Evolutionary conservation across 2,888 invertebrate genomes (phyloP), one percentile per base, ranked within the genome.

Genomic region (Aphodius sticticus): DNA sequence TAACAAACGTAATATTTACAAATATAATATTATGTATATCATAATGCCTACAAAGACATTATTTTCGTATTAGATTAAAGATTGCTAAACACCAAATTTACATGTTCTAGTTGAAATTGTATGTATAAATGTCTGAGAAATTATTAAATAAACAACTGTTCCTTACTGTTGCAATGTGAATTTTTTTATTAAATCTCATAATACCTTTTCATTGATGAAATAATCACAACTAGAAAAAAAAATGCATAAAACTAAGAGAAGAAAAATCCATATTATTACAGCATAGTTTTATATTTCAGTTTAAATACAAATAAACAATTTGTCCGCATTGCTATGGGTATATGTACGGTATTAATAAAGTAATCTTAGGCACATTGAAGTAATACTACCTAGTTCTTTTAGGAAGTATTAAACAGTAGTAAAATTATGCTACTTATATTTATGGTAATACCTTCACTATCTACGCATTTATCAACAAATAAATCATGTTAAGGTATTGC

Each of bases 341-440:
- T 71, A 78, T 78, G 70, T 72, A 79, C 76, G 74, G 78, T 80
- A 77, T 79, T 74, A 79, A 78, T 77, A 79, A 81, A 81, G 78
- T 70, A 81, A 81, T 81, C 81, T 81, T 81, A 81, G 81, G 81
- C 81, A 81, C 81, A 81, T 81, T 78, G 76, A 81, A 77, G 79
- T 78, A 70, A 81, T 78, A 78, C 79, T 79, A 78, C 77, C 79
- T 77, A 78, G 72, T 81, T 69, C 78, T 38, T 75, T 74, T 79
- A 79, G 81, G 81, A 76, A 79, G 81, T 79, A 79, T 79, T 77
- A 69, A 79, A 37, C 37, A 74, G 74, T 81, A 77, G 81, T 69
- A 81, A 79, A 81, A 81, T 81, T 81, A 81, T 76, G 78, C 81
- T 81, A 81, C 81, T 79, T 81, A 80, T 69, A 76, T 71, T 77